Percentiles rank a stretch among this genome's conserved stretches.
Conservation (phyloP, 2,888 invertebrate genomes). For the Thecocarcelia acutangulata region DNA sequence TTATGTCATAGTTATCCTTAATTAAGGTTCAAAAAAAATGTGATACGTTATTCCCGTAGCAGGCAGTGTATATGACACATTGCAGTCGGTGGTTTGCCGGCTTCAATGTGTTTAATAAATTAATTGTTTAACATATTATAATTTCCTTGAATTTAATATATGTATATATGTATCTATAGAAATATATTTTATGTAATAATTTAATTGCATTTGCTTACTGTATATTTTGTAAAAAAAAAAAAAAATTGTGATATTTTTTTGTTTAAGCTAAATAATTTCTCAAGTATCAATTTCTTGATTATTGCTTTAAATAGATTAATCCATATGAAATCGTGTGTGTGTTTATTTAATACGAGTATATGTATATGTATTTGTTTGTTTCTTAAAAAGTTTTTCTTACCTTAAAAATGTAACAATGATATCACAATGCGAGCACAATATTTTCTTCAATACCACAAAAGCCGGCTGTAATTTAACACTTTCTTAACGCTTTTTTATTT, state of each 20-base stretch:
- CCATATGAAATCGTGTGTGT: too few relatives aligned
- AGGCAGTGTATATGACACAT: too few relatives aligned
- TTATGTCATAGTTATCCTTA: too few relatives aligned
- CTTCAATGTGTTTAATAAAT: too few relatives aligned
- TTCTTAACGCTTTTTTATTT: constrained; percentile 53
- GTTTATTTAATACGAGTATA: neutral
- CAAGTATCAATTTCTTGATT: constrained; percentile 40
- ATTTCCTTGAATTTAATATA: constrained; percentile 36
- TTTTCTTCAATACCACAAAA: constrained; percentile 61
- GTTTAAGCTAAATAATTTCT: constrained; percentile 20
- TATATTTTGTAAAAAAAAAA: constrained; percentile 23
- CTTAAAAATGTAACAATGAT: constrained; percentile 47
- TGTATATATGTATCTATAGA: neutral
- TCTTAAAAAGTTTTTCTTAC: constrained; percentile 40
- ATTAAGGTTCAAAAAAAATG: too few relatives aligned
- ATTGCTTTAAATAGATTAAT: constrained; percentile 33
- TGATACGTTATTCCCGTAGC: too few relatives aligned
- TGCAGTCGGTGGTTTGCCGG: too few relatives aligned
- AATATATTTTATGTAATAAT: constrained; percentile 14
- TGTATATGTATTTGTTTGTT: neutral
- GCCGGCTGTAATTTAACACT: constrained; percentile 69
- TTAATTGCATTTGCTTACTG: constrained; percentile 20
- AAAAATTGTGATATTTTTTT: neutral
- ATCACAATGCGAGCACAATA: constrained; percentile 14
- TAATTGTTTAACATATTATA: neutral